phyloP scores from a whole-genome alignment of 2,888 invertebrate genomes.

The Volucella bombylans region DNA sequence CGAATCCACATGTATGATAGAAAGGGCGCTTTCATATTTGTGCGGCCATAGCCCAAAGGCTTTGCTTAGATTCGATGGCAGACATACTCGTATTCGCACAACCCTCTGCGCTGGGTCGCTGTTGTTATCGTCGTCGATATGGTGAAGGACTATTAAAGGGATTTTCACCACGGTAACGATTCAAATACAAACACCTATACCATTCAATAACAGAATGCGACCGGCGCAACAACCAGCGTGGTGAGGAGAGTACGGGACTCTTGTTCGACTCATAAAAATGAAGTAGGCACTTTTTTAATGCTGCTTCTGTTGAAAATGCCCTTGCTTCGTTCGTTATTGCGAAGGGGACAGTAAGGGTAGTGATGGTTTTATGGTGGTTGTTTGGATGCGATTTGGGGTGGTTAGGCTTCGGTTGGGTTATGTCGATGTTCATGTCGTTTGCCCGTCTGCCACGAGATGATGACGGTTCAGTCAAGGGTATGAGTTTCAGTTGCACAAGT shows the following conservation, averaged over 20 bases:
- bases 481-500: conserved; percentile 47
- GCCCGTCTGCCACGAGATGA: conserved; percentile 23
- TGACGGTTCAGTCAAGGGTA: neutral
- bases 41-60: conserved; percentile 46
- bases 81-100: conserved; percentile 54
- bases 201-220: conserved; percentile 33
- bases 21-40: conserved; percentile 51
- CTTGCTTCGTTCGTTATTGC: conserved; percentile 29
- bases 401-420: conserved; percentile 54
- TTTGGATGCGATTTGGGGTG: conserved; percentile 52
- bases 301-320: conserved; percentile 60
- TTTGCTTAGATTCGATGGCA: conserved; percentile 60
- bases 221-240: conserved; percentile 36
- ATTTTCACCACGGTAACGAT: conserved; percentile 74
- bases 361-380: conserved; percentile 45
- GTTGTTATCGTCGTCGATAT: conserved; percentile 51
- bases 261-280: conserved; percentile 67
- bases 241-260: conserved; percentile 21
- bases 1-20: conserved; percentile 22
- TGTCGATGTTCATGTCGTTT: conserved; percentile 32
- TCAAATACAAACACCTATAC: conserved; percentile 44
- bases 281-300: conserved; percentile 68
- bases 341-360: conserved; percentile 7
- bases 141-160: conserved; percentile 68
- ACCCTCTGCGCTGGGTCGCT: conserved; percentile 31